Percentiles rank a stretch among this genome's conserved stretches.
Conservation (phyloP, 2,113 vertebrate species). For the Atractosteus spatula region DNA sequence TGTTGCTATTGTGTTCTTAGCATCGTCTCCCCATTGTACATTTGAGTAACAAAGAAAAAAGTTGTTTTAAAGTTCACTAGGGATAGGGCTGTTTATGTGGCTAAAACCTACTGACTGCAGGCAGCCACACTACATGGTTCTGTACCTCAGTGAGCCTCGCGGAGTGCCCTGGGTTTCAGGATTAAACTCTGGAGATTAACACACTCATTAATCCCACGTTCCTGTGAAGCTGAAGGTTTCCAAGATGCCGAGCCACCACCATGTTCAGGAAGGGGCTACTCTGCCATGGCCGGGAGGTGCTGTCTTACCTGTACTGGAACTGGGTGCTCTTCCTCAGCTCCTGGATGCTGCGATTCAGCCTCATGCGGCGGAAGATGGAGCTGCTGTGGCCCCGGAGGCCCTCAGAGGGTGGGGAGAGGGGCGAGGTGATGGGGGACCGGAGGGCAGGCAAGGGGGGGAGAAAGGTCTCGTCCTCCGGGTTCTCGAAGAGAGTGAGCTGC, state of each 20-base stretch:
- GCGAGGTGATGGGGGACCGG: slow-evolving; percentile 39
- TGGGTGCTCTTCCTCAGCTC: slow-evolving; percentile 45
- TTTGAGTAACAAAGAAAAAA: no score
- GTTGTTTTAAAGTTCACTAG: no score
- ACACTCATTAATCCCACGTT: no score
- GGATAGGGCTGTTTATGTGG: no score
- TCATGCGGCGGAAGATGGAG: slow-evolving; percentile 50
- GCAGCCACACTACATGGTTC: no score
- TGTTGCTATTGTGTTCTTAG: no score
- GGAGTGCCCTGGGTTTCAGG: no score
- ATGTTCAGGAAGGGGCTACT: slow-evolving; percentile 14
- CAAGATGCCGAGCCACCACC: not conserved
- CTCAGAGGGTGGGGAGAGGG: slow-evolving; percentile 39
- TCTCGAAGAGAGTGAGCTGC: slow-evolving; percentile 51
- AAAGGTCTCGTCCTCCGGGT: slow-evolving; percentile 18
- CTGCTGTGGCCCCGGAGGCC: slow-evolving; percentile 34
- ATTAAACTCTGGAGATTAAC: no score
- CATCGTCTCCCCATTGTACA: no score
- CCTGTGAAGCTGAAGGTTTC: no score
- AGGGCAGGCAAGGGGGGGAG: slow-evolving; percentile 17
- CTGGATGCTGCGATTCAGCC: slow-evolving; percentile 57
- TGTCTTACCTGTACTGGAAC: slow-evolving; percentile 43
- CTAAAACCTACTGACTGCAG: no score
- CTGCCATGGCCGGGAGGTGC: slow-evolving; percentile 7
- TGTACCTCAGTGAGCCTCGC: no score